Evolutionary conservation across 2,113 vertebrate genomes (phyloP), one percentile per base, ranked within the genome.

Genomic region (Azemiops feae): DNA sequence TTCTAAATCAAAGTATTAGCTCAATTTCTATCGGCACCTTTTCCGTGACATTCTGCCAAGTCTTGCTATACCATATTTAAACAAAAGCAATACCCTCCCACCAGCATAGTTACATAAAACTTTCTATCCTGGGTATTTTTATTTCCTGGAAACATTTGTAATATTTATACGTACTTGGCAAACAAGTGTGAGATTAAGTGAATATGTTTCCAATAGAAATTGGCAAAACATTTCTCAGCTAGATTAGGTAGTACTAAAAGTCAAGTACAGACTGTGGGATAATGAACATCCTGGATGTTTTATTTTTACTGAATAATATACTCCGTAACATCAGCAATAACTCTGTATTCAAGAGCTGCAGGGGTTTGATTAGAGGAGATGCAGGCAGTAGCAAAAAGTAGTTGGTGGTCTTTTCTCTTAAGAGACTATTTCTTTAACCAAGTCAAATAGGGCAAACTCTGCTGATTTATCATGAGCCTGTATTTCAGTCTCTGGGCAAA

Each of bases 401-500:
- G 92, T 57, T 96, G 95, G 89, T 94, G 94, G 95, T 94, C 94
- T 5, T 87, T 95, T 55, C 9, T 94, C 94, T 94, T 92, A 64
- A 45, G 54, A 95, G 93, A 88, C 94, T 95, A 45, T 94, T 95
- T 54, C 54, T 95, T 87, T 95, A 95, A 94, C 9, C 34, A 58
- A 96, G 93, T 95, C 91, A 95, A 94, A 93, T n/a, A 93, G 88
- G 93, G 50, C 60, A 96, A 95, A 96, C 88, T 93, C 30, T 93
- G 50, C 57, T 95, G 94, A 96, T 97, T 95, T 97, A 95, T 93
- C 95, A 64, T 30, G 23, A 91, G 57, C 69, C 39, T 96, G 55
- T 57, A 94, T 97, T 98, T 96, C 85, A 89, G 14, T 93, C 8
- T 90, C 87, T 94, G 91, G 96, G 93, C 92, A 96, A 93, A 74